Evolutionary conservation across 2,797 vertebrate genomes (phyloP), one percentile per base, ranked within the genome.

Genomic region (Notoglanidium macrostoma): DNA sequence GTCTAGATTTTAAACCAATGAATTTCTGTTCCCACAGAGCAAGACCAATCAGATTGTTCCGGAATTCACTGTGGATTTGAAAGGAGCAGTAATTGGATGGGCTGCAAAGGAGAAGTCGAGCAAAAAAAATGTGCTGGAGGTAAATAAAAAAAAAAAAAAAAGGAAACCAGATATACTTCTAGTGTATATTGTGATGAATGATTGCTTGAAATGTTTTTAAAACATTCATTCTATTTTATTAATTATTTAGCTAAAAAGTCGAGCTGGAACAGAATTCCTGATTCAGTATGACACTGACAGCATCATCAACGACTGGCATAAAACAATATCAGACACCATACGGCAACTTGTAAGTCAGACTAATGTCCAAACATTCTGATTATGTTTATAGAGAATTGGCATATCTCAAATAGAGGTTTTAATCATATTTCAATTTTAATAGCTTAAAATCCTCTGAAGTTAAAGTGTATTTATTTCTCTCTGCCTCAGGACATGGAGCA

Each of bases 51-150:
- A 98, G 90, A 97, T 96, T 26, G 95, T 95, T 1, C 96, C 97
- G 0, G 98, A 98, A 92, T 94, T 97, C 87, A 96, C 95, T 0
- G 96, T 98, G 91, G 95, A 97, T 9, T 94, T 99, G 86, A 95
- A 92, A 0, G 98, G 98, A 55, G 97, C 97, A 8, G 90, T 92
- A 8, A 94, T 99, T 19, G 59, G 92, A 89, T 95, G 97, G 97
- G 98, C 98, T 1, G 3, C 94, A 9, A 98, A 95, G 92, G 98
- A 98, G 54, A 99, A 98, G 82, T 99, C 98, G 85, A 99, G 98
- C 95, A 99, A 97, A 92, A 99, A 98, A 92, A 97, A 99, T 4
- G 98, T 98, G 81, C 91, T 99, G 77, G 98, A 99, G 96, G 98
- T 98, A 92, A 93, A 95, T n/a, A 35, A 35, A 35, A 2, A 35